Evolutionary conservation across 2,888 invertebrate genomes (phyloP).

Genomic region (Melinaea marsaeus): DNA sequence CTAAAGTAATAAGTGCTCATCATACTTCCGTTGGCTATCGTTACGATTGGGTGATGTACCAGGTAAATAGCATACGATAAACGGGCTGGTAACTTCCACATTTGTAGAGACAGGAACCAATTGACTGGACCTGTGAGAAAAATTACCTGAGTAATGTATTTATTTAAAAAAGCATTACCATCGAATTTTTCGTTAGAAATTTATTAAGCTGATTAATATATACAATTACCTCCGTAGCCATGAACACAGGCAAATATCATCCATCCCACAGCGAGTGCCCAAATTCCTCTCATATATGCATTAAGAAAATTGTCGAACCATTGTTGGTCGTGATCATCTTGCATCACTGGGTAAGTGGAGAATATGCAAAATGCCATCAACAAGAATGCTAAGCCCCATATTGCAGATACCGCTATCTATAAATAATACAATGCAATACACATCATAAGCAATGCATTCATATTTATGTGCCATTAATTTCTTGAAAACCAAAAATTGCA

Average conservation of each 20-base stretch:
- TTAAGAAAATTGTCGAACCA: slow-evolving; percentile 35
- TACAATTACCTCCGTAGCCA: slow-evolving; percentile 59
- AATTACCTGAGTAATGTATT: background rate
- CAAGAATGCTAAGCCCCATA: slow-evolving; percentile 20
- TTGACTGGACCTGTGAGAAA: slow-evolving; percentile 46
- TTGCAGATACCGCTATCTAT: slow-evolving; percentile 14
- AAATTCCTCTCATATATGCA: slow-evolving; percentile 48
- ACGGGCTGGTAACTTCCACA: slow-evolving; percentile 74
- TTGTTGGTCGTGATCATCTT: slow-evolving; percentile 32
- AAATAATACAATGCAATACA: background rate
- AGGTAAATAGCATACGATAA: slow-evolving; percentile 77
- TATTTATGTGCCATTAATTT: too few relatives aligned
- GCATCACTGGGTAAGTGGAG: background rate
- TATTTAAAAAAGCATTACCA: too few relatives aligned
- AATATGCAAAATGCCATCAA: slow-evolving; percentile 5
- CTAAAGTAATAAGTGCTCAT: slow-evolving; percentile 48
- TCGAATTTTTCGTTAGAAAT: too few relatives aligned
- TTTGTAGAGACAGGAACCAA: slow-evolving; percentile 67
- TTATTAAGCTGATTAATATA: too few relatives aligned
- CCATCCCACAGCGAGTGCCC: slow-evolving; percentile 52
- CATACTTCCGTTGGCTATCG: slow-evolving; percentile 48
- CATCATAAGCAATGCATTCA: background rate
- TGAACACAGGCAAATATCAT: slow-evolving; percentile 52
- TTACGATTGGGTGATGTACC: slow-evolving; percentile 64
- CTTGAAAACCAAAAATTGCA: too few relatives aligned